Evolutionary conservation across 1,140 invertebrate genomes (phyloP), one percentile per base, ranked within the genome.

Genomic region (Drosophila neocordata): DNA sequence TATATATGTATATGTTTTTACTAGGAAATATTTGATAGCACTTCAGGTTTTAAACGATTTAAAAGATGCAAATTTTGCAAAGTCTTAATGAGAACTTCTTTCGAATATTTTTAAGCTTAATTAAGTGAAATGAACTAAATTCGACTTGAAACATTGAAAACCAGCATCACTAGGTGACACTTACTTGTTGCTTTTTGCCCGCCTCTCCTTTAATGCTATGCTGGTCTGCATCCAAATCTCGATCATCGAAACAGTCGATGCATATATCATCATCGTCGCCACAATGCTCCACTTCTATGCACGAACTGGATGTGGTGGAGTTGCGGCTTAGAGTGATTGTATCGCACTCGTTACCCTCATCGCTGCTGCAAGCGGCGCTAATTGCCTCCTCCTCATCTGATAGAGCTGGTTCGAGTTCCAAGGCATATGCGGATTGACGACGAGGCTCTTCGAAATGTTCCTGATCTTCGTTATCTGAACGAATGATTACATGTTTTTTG

Each of bases 361-460:
- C 75, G 44, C 73, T 77, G 68, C 70, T 82, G 41, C 44, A 18
- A 22, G 13, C 41, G 7, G 6, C 41, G 6, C 5, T 15, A 15
- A 20, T 48, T 31, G 27, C 41, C 41, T 48, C 34, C 20, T 24
- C 53, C 3, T 74, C 73, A 11, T 73, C 69, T 3, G 67, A 78
- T 4, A 91, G n/a, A 5, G 89, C 89, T 7, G 84, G 89, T 53
- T 91, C 89, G 59, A 90, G 59, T 27, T 91, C 85, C 31, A 91
- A 53, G 1, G 79, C 89, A 18, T 73, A 91, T 1, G 65, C 55
- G 0, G 80, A 84, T 4, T 65, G 66, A 8, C 59, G 73, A 8
- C 63, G 72, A 9, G 69, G 59, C 27, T 80, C 51, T 52, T 70
- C 55, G 12, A 75, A 77, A 3, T 48, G 41, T 1, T 13, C 34